Evolutionary conservation across 1,140 invertebrate species (phyloP), one percentile per base, ranked within the genome.

Genomic region (Solen grandis): DNA sequence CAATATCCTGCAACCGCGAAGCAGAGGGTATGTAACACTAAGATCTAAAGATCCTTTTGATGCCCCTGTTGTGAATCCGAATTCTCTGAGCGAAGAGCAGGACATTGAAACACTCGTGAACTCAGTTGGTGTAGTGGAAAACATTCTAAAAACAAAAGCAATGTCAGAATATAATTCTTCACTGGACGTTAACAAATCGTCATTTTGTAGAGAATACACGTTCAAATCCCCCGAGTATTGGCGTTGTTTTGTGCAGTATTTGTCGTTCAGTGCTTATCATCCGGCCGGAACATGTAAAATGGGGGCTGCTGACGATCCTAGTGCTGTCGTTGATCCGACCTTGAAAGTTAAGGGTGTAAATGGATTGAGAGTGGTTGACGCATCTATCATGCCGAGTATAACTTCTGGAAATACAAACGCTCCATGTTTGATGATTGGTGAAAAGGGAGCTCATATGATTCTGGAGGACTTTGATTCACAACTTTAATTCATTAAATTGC

Each of bases 341-440:
- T 90, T 97, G 0, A 94, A 92, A 87, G 84, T 87, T 25, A 73
- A 80, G 22, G 84, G 75, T 14, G 50, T 87, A 25, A 68, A 62
- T 13, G 59, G 62, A 5, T 66, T 88, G 35, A 66, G 86, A 33
- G 85, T 88, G 13, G 79, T 75, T 16, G 87, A 88, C 38, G 87
- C 86, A 14, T 88, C 87, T 1, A 63, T 88, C 5, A 82, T 89
- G 59, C 88, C 85, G 14, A 22, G 54, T n/a, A 41, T 84, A 1
- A 75, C 76, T 13, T 82, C 79, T 0, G 96, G 96, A 5, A 97
- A 97, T 88, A 96, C 96, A 1, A 96, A 96, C 85, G 96, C 96
- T 2, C 95, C 96, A 0, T 93, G 94, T 10, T 96, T 97, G 38
- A 96, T 96, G 96, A 96, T 97, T 29, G 96, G 93, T 0, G 97